Evolutionary conservation across 2,797 vertebrate species (phyloP).

Genomic region (Xenopus petersii): DNA sequence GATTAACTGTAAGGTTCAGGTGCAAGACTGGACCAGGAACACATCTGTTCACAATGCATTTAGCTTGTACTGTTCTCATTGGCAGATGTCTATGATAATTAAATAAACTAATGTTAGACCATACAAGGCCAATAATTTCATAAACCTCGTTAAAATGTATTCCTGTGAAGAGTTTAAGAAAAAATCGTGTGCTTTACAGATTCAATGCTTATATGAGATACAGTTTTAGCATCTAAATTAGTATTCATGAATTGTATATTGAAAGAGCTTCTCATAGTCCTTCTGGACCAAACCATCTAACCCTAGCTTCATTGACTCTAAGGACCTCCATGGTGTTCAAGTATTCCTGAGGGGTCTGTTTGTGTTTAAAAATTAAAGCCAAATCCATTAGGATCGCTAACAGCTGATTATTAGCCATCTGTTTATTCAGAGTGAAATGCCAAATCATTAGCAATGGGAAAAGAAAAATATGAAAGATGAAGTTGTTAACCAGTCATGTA

Average conservation of each 20-base stretch:
- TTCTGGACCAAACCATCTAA: constrained; percentile 12
- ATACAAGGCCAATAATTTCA: too few species aligned
- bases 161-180: too few species aligned
- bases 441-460: constrained; percentile 33
- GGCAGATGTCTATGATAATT: too few species aligned
- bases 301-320: constrained; percentile 9
- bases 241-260: neutral
- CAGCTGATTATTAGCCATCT: constrained; percentile 46
- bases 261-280: constrained; percentile 7
- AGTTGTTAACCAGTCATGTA: constrained; percentile 17
- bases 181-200: too few species aligned
- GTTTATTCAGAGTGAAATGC: constrained; percentile 43
- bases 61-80: too few species aligned
- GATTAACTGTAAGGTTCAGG: too few species aligned
- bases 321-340: constrained; percentile 17
- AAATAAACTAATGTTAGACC: too few species aligned
- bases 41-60: too few species aligned
- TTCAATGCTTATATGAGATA: too few species aligned
- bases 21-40: too few species aligned
- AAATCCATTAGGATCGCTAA: constrained; percentile 36
- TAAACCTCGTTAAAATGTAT: too few species aligned
- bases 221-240: too few species aligned
- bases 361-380: constrained; percentile 44
- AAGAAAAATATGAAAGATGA: constrained; percentile 19
- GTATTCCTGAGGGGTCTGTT: constrained; percentile 24